Conservation (phyloP, 2,797 vertebrate genomes). For the Anguilla megastoma region DNA sequence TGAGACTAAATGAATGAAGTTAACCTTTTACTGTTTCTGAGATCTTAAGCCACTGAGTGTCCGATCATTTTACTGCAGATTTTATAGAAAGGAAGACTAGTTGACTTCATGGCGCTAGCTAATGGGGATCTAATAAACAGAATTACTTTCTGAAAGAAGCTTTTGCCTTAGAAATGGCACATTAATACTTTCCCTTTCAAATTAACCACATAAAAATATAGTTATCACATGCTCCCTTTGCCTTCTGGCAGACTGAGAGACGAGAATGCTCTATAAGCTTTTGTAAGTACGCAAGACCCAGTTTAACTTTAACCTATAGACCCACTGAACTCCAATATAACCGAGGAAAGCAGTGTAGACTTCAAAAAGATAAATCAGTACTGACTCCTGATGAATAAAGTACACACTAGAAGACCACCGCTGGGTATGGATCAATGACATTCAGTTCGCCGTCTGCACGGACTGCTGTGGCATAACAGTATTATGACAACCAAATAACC, state of each 20-base stretch:
- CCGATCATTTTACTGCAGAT: background rate
- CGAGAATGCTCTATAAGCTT: background rate
- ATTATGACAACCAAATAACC: background rate
- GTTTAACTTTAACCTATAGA: background rate
- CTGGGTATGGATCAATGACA: background rate
- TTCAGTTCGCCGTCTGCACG: background rate
- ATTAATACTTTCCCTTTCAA: background rate
- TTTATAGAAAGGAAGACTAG: background rate
- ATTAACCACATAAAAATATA: background rate
- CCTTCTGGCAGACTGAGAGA: background rate
- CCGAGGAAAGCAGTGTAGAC: background rate
- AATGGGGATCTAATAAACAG: no score
- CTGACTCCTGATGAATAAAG: background rate
- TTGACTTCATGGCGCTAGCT: background rate
- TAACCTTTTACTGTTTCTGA: no score
- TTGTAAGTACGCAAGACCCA: background rate
- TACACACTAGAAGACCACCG: background rate
- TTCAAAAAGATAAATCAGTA: conserved; percentile 7
- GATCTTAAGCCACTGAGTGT: background rate
- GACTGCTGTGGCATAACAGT: background rate
- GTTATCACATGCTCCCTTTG: background rate
- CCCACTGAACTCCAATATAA: background rate
- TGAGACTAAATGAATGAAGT: background rate
- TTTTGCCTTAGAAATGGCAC: background rate
- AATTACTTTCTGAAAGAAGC: background rate